phyloP scores from a whole-genome alignment of 2,888 invertebrate genomes.

The Chymomyza caudatula region DNA sequence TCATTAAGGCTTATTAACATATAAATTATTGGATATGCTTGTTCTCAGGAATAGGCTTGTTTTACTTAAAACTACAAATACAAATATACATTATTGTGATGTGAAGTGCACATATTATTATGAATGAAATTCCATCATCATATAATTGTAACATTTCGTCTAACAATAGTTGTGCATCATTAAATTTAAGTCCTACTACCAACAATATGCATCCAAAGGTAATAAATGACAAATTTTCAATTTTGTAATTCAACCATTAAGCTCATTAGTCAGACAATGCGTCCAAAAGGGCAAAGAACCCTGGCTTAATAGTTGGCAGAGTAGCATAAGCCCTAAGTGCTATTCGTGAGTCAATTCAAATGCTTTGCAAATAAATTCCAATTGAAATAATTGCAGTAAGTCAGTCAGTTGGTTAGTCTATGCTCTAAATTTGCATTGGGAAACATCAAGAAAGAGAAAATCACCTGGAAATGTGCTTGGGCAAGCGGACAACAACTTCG shows the following conservation, averaged over 20 bases:
- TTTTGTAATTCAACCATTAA: slow-evolving; percentile 33
- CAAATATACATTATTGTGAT: not conserved
- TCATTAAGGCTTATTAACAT: too few species aligned
- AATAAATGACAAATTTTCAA: slow-evolving; percentile 19
- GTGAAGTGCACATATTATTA: not conserved
- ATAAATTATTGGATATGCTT: too few species aligned
- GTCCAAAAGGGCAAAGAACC: slow-evolving; percentile 1
- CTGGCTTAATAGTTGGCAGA: slow-evolving; percentile 5
- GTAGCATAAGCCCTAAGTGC: slow-evolving; percentile 5
- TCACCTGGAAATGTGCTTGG: slow-evolving; percentile 16
- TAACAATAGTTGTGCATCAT: too few species aligned
- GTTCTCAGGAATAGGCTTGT: too few species aligned
- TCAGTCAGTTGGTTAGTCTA: not conserved
- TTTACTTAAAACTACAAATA: too few species aligned
- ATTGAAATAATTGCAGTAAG: slow-evolving; percentile 59
- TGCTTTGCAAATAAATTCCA: slow-evolving; percentile 49
- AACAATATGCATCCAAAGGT: not conserved
- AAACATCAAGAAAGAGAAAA: slow-evolving; percentile 3
- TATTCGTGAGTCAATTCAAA: slow-evolving; percentile 28
- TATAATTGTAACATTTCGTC: not conserved
- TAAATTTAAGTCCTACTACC: not conserved
- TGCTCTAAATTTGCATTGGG: slow-evolving; percentile 48
- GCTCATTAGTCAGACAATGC: slow-evolving; percentile 53
- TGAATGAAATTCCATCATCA: not conserved
- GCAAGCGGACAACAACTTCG: slow-evolving; percentile 25